Percentiles rank a stretch among this genome's conserved stretches.
phyloP scores from a whole-genome alignment of 2,113 vertebrate genomes.

The Pogonocichla stellata region DNA sequence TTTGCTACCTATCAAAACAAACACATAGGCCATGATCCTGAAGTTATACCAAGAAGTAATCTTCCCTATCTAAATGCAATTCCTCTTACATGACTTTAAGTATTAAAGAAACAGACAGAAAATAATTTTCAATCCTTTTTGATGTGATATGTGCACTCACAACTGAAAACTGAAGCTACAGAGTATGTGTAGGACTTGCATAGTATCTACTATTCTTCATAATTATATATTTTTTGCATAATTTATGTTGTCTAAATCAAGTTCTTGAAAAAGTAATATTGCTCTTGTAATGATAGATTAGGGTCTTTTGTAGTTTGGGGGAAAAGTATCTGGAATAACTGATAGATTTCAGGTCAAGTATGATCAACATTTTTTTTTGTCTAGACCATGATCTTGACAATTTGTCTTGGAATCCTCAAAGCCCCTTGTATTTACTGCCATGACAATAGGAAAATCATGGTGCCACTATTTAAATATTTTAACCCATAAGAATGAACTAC shows the following conservation, averaged over 20 bases:
- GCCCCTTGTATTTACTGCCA: not conserved
- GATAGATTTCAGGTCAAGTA: not conserved
- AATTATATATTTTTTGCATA: too few relatives aligned
- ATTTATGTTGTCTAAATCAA: too few relatives aligned
- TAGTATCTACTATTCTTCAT: not conserved
- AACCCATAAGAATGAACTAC: not conserved
- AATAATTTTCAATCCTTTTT: not conserved
- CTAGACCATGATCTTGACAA: not conserved
- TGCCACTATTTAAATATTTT: not conserved
- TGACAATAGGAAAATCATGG: not conserved
- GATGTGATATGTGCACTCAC: not conserved
- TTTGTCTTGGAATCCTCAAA: not conserved
- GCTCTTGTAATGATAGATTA: not conserved
- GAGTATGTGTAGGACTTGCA: not conserved
- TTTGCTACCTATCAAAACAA: not conserved
- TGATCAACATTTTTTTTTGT: not conserved
- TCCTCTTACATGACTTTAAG: not conserved
- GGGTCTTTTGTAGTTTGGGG: not conserved
- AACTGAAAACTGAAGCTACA: not conserved
- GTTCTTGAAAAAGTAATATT: not conserved
- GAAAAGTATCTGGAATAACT: not conserved
- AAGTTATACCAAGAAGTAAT: not conserved
- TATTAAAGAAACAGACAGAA: not conserved
- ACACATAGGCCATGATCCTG: not conserved
- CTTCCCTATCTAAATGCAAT: not conserved